These are phyloP conservation scores for Ceyx cyanopectus DNA, from an alignment of 2,113 vertebrate species.

Conservation along the genomic window DNA sequence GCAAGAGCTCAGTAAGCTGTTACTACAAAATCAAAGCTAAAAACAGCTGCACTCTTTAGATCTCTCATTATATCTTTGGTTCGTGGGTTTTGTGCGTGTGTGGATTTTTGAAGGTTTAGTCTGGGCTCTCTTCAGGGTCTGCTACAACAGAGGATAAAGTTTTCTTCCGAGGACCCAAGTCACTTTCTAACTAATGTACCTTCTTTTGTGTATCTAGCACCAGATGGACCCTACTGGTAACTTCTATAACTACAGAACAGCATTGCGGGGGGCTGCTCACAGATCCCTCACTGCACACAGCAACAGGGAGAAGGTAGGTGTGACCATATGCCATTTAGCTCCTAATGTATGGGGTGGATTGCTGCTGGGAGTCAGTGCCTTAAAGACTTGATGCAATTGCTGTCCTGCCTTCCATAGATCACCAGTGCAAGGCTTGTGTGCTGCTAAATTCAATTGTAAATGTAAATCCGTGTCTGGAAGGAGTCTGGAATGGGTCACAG, in stretches of 20 bases:
- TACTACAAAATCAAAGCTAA: neutral
- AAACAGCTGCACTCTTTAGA: neutral
- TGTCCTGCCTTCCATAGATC: neutral
- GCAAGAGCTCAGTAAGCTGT: neutral
- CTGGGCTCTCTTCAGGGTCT: neutral
- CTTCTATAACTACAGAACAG: constrained; percentile 83
- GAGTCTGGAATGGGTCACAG: neutral
- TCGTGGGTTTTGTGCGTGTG: neutral
- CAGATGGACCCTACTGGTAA: constrained; percentile 85
- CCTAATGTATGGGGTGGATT: fast-evolving
- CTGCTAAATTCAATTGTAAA: neutral
- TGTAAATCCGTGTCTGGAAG: neutral
- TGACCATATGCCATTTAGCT: neutral
- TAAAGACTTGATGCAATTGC: neutral
- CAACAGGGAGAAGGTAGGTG: constrained; percentile 79
- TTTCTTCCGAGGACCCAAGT: neutral
- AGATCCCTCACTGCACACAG: constrained; percentile 79
- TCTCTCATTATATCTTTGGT: neutral
- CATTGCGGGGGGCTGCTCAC: constrained; percentile 79
- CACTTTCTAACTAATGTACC: neutral
- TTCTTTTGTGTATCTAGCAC: constrained; percentile 67
- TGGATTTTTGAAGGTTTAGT: neutral
- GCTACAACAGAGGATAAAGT: neutral
- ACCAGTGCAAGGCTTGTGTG: neutral
- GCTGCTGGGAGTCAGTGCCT: neutral